Evolutionary conservation across 2,113 vertebrate genomes (phyloP), one percentile per base, ranked within the genome.

Genomic region (Ptychochromis oligacanthus): DNA sequence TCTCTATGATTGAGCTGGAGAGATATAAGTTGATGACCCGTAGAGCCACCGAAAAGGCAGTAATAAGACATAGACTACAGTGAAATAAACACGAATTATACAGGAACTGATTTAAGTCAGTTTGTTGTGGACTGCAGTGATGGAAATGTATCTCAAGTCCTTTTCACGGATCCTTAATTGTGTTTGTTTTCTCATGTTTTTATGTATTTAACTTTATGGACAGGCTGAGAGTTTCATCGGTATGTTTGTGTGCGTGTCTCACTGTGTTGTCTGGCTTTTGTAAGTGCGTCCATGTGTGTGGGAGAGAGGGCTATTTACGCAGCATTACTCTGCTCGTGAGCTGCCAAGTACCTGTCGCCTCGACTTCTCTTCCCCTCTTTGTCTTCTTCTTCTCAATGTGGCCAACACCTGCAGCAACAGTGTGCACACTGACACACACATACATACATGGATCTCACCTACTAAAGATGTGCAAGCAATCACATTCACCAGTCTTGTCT

Each of bases 341-440:
- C 89, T 91, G 92, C 93, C 94, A 94, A 94, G 88, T 93, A 92
- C 88, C 91, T 92, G 91, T 93, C 93, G 74, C 83, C 87, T 88
- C 59, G n/a, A 56, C 80, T 87, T 84, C 20, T 70, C 74, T 62
- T 86, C 85, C 54, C 59, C 82, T 89, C 87, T 81, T 77, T 74
- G 67, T 90, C 81, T 93, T 83, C 43, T 80, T 67, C 40, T 78
- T 82, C 83, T 82, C 89, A 94, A 93, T 94, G 56, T 94, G 93
- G 91, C 75, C 84, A 89, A 62, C 93, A 95, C 93, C 92, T 94
- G 94, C 91, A 90, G 84, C 84, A 78, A 87, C 83, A 82, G 58
- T 18, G 88, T 43, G 72, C 81, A 59, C 61, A 57, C 64, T 1
- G 12, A 56, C 46, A 56, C 31, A 79, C 74, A 62, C 34, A 1